Percentiles rank a stretch among this genome's conserved stretches.
These are phyloP conservation scores for Malurus cyaneus DNA, from an alignment of 2,113 vertebrate species.

Conservation along the genomic window DNA sequence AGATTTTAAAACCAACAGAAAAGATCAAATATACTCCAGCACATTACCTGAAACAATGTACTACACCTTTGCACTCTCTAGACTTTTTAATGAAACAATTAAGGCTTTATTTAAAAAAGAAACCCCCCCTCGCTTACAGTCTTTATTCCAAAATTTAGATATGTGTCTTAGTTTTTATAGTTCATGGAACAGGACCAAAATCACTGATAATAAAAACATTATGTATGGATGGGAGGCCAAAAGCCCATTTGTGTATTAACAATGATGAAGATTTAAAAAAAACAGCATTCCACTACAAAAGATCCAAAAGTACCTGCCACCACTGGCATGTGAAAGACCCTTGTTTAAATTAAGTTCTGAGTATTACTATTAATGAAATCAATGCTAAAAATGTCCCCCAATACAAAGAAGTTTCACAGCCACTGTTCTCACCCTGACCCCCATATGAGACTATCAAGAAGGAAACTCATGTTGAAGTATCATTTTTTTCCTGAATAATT, in stretches of 20 bases:
- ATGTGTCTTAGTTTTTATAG: background rate
- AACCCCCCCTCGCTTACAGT: background rate
- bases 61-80: background rate
- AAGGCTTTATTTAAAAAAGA: background rate
- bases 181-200: background rate
- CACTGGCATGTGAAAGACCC: background rate
- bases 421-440: background rate
- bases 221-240: fast-evolving
- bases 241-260: background rate
- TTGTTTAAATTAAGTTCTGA: background rate
- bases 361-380: background rate
- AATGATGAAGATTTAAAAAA: background rate
- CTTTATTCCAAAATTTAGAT: background rate
- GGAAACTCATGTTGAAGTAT: background rate
- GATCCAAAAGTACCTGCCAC: background rate
- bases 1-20: background rate
- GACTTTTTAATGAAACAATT: background rate
- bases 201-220: background rate
- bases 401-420: background rate
- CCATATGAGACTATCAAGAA: background rate
- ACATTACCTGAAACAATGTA: background rate
- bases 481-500: background rate
- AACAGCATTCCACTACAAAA: background rate
- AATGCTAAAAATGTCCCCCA: background rate
- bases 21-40: background rate